Evolutionary conservation across 2,113 vertebrate species (phyloP).

Genomic region (Fregata magnificens): DNA sequence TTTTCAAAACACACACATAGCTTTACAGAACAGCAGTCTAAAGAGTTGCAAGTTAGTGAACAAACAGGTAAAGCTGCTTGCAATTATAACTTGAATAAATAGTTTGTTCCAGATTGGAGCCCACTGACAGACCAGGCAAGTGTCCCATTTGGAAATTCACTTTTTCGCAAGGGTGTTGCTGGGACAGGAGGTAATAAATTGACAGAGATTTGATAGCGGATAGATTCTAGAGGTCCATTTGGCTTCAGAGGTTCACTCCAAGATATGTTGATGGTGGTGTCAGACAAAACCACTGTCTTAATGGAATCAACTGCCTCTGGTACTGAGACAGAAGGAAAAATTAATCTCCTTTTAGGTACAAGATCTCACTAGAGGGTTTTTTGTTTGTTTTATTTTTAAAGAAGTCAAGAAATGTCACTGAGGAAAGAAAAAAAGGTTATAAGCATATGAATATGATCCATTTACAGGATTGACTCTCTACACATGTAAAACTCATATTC

Average conservation of each 20-base stretch:
- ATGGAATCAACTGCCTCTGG: constrained; percentile 63
- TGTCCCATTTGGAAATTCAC: constrained; percentile 47
- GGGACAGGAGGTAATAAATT: constrained; percentile 49
- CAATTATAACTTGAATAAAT: constrained; percentile 66
- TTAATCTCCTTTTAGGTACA: background rate
- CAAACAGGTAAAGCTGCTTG: background rate
- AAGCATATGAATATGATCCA: background rate
- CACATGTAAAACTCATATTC: background rate
- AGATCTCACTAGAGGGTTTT: background rate
- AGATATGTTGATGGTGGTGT: constrained; percentile 48
- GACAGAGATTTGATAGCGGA: constrained; percentile 71
- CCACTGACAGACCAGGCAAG: constrained; percentile 54
- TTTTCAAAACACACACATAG: background rate
- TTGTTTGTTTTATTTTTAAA: background rate
- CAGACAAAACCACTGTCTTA: constrained; percentile 55
- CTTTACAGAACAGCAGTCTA: background rate
- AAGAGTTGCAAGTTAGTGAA: background rate
- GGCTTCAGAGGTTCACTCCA: constrained; percentile 70
- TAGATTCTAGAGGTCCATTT: constrained; percentile 64
- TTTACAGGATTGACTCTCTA: background rate
- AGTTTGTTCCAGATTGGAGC: constrained; percentile 40
- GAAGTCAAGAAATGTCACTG: background rate
- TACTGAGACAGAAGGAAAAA: constrained; percentile 66
- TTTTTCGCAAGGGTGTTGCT: constrained; percentile 41
- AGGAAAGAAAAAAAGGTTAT: background rate